Evolutionary conservation across 2,888 invertebrate genomes (phyloP), one percentile per base, ranked within the genome.

Genomic region (Meta bourneti): DNA sequence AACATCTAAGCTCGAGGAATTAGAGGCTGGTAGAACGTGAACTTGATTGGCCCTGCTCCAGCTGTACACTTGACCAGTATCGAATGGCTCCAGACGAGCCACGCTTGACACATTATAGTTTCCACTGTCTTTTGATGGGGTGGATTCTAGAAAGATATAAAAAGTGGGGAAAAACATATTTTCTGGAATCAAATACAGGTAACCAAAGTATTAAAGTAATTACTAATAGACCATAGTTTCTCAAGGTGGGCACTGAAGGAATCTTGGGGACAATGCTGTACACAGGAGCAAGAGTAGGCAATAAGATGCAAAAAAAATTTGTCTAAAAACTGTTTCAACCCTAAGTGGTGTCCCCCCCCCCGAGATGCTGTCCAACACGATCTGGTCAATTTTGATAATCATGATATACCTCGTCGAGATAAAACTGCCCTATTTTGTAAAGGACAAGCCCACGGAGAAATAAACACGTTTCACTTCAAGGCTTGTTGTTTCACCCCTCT

Each of bases 41-140:
- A 98, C 97, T 95, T 98, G 98, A 94, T 97, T 97, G 90, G 98
- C 98, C 95, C 98, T 98, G 93, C 98, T 98, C 93, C 97, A 97
- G 95, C 98, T 98, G 95, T 98, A 99, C 34, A 99, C 97, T 95
- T 99, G 98, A 0, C 98, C 98, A 0, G 97, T 96, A 94, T 97
- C 97, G 95, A 98, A 98, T 0, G 98, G 98, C 94, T 98, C 97
- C 86, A 98, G 95, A 92, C 97, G 96, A 0, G 98, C 93, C 16
- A 88, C 90, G 61, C 81, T 88, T n/a, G 87, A 70, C 51, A 49
- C 20, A 72, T 82, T 75, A 69, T 91, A 85, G 61, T 54, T 86
- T 11, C 84, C 90, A 34, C 80, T 80, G 6, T 92, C 92, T 71
- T 90, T 90, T n/a, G 89, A 84, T 19, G 92, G 92, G n/a, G 92